These are phyloP conservation scores for Melanotaenia duboulayi DNA, from an alignment of 2,113 vertebrate species.

Conservation along the genomic window DNA sequence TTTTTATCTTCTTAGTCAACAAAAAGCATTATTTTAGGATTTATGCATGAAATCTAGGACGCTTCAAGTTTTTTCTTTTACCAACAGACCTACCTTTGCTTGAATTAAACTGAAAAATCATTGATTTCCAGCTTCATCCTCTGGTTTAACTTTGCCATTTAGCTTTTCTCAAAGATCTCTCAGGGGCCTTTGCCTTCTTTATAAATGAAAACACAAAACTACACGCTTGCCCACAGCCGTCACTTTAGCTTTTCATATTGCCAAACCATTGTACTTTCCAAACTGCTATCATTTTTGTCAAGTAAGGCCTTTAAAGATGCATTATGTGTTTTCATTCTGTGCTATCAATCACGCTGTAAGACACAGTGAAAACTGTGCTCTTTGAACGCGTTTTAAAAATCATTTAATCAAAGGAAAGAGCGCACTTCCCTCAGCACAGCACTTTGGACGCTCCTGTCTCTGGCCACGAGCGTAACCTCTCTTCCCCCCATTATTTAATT, in stretches of 20 bases:
- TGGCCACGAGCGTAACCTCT: constrained; percentile 47
- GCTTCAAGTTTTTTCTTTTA: constrained; percentile 24
- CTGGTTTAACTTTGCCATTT: constrained; percentile 1
- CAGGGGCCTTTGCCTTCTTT: constrained; percentile 1
- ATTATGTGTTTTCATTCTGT: constrained; percentile 36
- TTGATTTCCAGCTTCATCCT: not conserved
- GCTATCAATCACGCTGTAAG: constrained; percentile 41
- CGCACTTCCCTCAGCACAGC: constrained; percentile 23
- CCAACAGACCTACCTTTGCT: not conserved
- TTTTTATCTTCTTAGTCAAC: constrained; percentile 40
- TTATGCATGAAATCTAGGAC: constrained; percentile 30
- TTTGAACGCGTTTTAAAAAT: constrained; percentile 33
- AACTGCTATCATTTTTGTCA: constrained; percentile 33
- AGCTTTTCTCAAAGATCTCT: not conserved
- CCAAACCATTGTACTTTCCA: constrained; percentile 7
- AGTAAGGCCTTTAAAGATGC: constrained; percentile 44
- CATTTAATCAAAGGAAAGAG: constrained; percentile 42
- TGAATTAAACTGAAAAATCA: not conserved
- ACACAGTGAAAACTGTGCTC: constrained; percentile 7
- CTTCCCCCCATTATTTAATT: constrained; percentile 55
- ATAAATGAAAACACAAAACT: not conserved
- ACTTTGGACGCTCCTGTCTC: constrained; percentile 46
- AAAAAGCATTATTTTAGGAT: constrained; percentile 50
- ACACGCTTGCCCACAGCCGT: constrained; percentile 6
- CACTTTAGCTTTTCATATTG: constrained; percentile 24